Evolutionary conservation across 2,797 vertebrate species (phyloP), one percentile per base, ranked within the genome.

Genomic region (Premnoplex brunnescens): DNA sequence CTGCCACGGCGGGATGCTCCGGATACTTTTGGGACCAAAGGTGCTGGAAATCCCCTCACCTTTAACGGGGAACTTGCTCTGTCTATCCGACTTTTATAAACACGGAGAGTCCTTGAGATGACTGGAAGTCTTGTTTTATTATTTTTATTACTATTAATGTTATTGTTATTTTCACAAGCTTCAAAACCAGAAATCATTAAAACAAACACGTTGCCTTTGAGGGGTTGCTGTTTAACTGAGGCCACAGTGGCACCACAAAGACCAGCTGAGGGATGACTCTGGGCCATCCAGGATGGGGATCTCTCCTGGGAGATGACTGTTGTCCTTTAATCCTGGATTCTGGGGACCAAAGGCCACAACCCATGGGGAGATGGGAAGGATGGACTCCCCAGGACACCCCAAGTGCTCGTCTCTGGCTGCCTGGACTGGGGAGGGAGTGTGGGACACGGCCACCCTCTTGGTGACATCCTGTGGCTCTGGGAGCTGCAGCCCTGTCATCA

Each of bases 221-320:
- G 75, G 56, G 85, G 4, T 20, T 1, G 3, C 62, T 27, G 68
- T 85, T 84, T 79, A 17, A 56, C 67, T 78, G 43, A 44, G 59
- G 56, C 24, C 5, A 4, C 1, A 0, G 17, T 22, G 51, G 24
- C 51, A 36, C 32, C 2, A 2, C 1, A 6, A 10, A 18, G 3
- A 24, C n/a, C 52, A 24, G 15, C 24, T 0, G 5, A 22, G 7
- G 14, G 30, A 6, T 30, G 12, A n/a, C 20, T 28, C 30, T 3
- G 2, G 30, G 46, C 48, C 20, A 23, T 5, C 41, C 41, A 64
- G 41, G 41, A 64, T 44, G 27, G 32, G 62, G 12, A 14, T 7
- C 19, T 17, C 32, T 18, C 9, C 37, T 0, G 3, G 13, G 56
- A 12, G 37, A 13, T 4, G 21, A 34, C 30, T 46, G 11, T 24